A percentile compares a stretch with the other conserved stretches of the same genome.
Conservation (phyloP, 2,888 invertebrate genomes). For the Alsophila aescularia region DNA sequence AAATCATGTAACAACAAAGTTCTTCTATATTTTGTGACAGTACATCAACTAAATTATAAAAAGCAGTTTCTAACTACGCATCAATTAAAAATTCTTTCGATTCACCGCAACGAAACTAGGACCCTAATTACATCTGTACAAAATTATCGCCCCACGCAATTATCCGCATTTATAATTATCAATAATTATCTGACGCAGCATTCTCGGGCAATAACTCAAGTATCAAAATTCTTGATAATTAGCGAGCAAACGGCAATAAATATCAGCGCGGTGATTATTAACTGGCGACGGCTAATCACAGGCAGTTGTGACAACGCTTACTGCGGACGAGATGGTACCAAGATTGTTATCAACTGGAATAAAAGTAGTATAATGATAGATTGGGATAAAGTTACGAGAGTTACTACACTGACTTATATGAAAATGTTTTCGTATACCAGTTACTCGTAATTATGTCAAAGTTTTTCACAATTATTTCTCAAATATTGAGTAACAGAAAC, state of each 20-base stretch:
- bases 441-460: too few species aligned
- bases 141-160: constrained; percentile 38
- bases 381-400: too few species aligned
- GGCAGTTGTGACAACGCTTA: constrained; percentile 60
- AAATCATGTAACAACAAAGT: not conserved
- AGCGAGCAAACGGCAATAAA: constrained; percentile 75
- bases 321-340: constrained; percentile 46
- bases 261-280: constrained; percentile 76
- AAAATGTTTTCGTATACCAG: too few species aligned
- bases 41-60: constrained; percentile 3
- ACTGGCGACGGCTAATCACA: constrained; percentile 74
- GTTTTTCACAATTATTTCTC: too few species aligned
- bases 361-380: too few species aligned
- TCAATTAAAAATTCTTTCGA: constrained; percentile 17
- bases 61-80: constrained; percentile 9
- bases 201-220: constrained; percentile 72
- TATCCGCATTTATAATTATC: constrained; percentile 47
- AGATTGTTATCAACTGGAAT: constrained; percentile 13
- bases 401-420: too few species aligned
- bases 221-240: constrained; percentile 83
- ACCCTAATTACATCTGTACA: constrained; percentile 19
- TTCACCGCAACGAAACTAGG: constrained; percentile 6
- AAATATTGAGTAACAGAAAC: too few species aligned
- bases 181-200: constrained; percentile 53
- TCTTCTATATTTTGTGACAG: not conserved